Evolutionary conservation across 1,140 invertebrate genomes (phyloP).

Genomic region (Aporrectodea caliginosa): DNA sequence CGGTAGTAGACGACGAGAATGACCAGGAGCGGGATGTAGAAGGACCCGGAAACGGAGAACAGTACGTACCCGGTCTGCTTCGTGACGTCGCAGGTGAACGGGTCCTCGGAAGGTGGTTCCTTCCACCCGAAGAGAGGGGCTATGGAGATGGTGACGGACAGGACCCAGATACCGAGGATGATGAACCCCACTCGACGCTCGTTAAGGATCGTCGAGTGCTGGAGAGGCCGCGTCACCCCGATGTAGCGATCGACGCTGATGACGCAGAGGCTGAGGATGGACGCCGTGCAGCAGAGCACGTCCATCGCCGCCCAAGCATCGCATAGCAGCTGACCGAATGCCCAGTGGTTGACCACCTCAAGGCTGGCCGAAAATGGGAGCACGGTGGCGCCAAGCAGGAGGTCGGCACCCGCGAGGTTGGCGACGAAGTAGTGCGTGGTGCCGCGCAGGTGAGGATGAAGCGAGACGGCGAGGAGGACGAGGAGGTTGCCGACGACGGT

Average conservation of each 20-base stretch:
- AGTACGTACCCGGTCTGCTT: constrained; percentile 58
- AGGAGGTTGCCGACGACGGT: constrained; percentile 63
- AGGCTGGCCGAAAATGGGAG: constrained; percentile 64
- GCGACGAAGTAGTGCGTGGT: constrained; percentile 54
- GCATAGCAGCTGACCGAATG: constrained; percentile 51
- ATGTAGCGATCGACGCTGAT: constrained; percentile 86
- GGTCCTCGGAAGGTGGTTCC: constrained; percentile 32
- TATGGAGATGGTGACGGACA: constrained; percentile 60
- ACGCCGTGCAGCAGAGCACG: constrained; percentile 89
- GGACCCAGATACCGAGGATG: constrained; percentile 60
- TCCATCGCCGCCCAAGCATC: constrained; percentile 72
- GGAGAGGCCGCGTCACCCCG: constrained; percentile 50
- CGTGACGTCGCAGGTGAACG: constrained; percentile 52
- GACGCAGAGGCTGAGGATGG: constrained; percentile 94
- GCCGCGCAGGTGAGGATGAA: constrained; percentile 59
- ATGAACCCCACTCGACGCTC: constrained; percentile 57
- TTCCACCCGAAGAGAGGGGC: constrained; percentile 60
- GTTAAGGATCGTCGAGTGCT: constrained; percentile 58
- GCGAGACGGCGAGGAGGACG: constrained; percentile 61
- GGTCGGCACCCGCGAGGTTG: constrained; percentile 39
- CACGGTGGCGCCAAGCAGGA: constrained; percentile 55
- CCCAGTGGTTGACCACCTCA: constrained; percentile 53
- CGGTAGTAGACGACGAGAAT: constrained; percentile 57
- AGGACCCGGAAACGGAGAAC: constrained; percentile 57
- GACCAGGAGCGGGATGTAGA: constrained; percentile 58